Evolutionary conservation across 2,113 vertebrate genomes (phyloP).

Genomic region (Psilopsiagon aymara): DNA sequence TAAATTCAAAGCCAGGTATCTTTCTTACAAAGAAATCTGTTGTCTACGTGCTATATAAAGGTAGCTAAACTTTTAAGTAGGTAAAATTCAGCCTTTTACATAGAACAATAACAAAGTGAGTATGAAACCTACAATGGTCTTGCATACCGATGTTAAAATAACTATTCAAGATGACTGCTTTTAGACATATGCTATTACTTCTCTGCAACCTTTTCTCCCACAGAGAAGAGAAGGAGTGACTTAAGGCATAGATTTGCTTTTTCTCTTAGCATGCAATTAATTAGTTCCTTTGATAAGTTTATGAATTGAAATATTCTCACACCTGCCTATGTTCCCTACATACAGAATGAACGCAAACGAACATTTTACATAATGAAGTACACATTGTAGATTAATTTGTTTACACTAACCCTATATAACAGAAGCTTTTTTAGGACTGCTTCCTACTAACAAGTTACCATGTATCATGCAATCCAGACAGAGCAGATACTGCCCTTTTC

Average conservation of each 20-base stretch:
- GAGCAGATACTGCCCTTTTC: background rate
- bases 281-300: conserved; percentile 22
- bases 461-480: background rate
- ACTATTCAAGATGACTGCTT: background rate
- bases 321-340: conserved; percentile 1
- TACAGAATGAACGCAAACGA: background rate
- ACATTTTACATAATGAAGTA: background rate
- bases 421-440: background rate
- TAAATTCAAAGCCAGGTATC: background rate
- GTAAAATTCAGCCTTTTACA: background rate
- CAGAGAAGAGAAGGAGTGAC: background rate
- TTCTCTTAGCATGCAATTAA: background rate
- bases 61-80: background rate
- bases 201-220: background rate
- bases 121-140: background rate
- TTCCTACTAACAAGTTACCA: background rate
- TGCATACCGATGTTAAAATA: background rate
- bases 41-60: background rate
- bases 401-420: background rate
- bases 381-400: background rate
- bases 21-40: background rate
- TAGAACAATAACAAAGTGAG: background rate
- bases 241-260: background rate
- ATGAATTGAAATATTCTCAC: conserved; percentile 16
- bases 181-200: background rate